A percentile compares a stretch with the other conserved stretches of the same genome.
These are phyloP conservation scores for Hylaea fasciaria DNA, from an alignment of 2,888 invertebrate species.

Conservation along the genomic window DNA sequence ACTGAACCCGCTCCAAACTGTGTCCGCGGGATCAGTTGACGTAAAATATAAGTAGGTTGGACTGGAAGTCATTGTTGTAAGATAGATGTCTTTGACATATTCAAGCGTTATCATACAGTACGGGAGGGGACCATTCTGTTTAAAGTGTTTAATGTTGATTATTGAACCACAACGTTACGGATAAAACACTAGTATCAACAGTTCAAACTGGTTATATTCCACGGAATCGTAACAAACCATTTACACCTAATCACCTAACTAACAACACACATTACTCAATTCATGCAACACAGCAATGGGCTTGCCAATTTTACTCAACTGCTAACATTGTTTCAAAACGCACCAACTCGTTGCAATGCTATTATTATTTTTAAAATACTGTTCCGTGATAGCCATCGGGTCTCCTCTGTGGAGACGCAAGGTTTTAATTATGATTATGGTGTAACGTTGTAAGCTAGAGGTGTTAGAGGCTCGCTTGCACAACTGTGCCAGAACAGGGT, in stretches of 20 bases:
- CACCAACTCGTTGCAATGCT: not conserved
- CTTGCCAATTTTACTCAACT: conserved; percentile 11
- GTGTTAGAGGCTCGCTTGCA: conserved; percentile 12
- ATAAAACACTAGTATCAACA: not conserved
- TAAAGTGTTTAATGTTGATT: no score
- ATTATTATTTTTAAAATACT: conserved; percentile 17
- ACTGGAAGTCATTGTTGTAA: no score
- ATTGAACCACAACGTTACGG: no score
- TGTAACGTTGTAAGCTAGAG: conserved; percentile 17
- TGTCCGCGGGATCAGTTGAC: no score
- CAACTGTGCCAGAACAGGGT: conserved; percentile 29
- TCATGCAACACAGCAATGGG: conserved; percentile 10
- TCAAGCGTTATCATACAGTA: no score
- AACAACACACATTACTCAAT: conserved; percentile 4
- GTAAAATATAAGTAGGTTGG: no score
- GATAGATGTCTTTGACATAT: no score
- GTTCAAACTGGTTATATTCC: not conserved
- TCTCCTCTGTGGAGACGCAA: conserved; percentile 28
- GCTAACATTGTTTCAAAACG: conserved; percentile 13
- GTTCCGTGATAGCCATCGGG: conserved; percentile 17
- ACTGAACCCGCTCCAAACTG: no score
- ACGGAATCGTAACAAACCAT: conserved; percentile 1
- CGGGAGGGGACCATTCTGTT: no score
- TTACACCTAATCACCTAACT: conserved; percentile 2
- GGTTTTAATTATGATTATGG: conserved; percentile 29